These are phyloP conservation scores for Spisula solida DNA, from an alignment of 2,888 invertebrate genomes.

Conservation along the genomic window DNA sequence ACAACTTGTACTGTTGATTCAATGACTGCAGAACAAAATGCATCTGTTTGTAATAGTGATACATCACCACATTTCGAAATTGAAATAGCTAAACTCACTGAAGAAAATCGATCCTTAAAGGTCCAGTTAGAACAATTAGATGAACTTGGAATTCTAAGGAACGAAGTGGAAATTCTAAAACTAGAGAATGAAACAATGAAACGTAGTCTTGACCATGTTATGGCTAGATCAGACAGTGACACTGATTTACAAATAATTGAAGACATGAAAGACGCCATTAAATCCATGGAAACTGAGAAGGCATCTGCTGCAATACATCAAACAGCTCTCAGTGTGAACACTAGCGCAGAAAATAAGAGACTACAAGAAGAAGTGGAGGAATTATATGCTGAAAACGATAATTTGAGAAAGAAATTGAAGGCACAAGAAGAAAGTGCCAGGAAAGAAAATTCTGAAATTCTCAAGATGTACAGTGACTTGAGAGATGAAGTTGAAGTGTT, in stretches of 20 bases:
- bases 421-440: constrained; percentile 62
- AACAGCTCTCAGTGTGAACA: constrained; percentile 32
- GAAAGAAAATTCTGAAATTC: constrained; percentile 69
- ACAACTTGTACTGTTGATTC: neutral
- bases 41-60: neutral
- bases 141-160: constrained; percentile 24
- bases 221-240: constrained; percentile 56
- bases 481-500: constrained; percentile 70
- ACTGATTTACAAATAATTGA: constrained; percentile 59
- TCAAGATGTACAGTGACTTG: constrained; percentile 71
- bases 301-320: constrained; percentile 47
- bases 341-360: constrained; percentile 61
- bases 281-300: constrained; percentile 58
- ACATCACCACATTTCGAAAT: neutral
- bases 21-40: neutral
- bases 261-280: constrained; percentile 60
- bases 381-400: constrained; percentile 53
- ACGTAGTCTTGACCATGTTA: constrained; percentile 44
- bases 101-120: constrained; percentile 29
- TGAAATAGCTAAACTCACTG: constrained; percentile 34
- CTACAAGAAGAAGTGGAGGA: constrained; percentile 61
- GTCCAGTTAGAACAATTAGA: constrained; percentile 1
- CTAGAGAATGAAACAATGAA: constrained; percentile 42
- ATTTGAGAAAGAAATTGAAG: constrained; percentile 57
- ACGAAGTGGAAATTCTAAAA: constrained; percentile 38